Base-by-base conservation (phyloP, 1,140 invertebrate species). In the Conus ventricosus region DNA sequence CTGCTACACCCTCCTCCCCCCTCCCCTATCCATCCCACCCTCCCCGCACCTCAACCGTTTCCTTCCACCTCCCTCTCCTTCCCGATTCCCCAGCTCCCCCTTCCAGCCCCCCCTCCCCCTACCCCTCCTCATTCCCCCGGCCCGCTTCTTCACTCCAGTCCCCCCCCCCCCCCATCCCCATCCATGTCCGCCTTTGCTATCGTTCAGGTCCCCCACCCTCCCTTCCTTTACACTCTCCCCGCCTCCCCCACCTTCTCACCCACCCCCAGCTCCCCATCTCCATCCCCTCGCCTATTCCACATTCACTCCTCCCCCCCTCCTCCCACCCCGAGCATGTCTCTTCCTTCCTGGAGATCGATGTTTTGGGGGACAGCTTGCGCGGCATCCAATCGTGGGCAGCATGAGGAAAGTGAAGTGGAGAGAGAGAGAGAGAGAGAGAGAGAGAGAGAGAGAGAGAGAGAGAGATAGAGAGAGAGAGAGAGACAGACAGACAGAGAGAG, bases 371-470 rank as follows among this genome's bases (percentile, higher is more conserved):
- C 67, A 71, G 67, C 15, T 71, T 71, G 67, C 20, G 67, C 20
- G 67, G 67, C 67, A 71, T 71, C 67, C 67, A 71, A 23, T 71
- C 11, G 67, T 71, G 0, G 67, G 6, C 20, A 23, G 67, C 67
- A 71, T 60, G 57, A 60, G 8, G 13, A 23, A 71, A 71, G 67
- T 20, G 6, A 23, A 71, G 67, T n/a, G 67, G 0, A 4, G 17
- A 13, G 60, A 63, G 60, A 63, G 60, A n/a, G n/a, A n/a, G n/a
- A n/a, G n/a, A n/a, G n/a, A n/a, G n/a, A n/a, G 8, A 71, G 8
- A 71, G 67, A 71, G 67, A 71, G 67, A 71, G 67, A 71, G 67
- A 71, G 67, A 71, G 11, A 71, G 67, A 71, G 67, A 71, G 67
- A 71, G 67, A 71, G 67, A 20, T 3, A 71, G 13, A 71, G 67